Evolutionary conservation across 2,113 vertebrate genomes (phyloP).

Genomic region (Centropus bengalensis): DNA sequence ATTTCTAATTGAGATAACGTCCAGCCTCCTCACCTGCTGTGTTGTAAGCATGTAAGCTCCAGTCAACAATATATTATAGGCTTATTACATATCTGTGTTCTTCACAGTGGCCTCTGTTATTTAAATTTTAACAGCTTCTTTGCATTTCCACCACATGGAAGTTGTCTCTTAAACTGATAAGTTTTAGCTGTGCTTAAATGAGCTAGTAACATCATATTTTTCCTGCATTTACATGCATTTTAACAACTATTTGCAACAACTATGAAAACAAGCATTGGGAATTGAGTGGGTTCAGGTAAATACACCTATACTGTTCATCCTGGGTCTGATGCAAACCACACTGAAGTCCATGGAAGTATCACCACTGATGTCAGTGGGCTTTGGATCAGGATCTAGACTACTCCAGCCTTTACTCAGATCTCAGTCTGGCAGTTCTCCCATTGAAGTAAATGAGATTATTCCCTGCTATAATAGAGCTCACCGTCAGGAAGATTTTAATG

Average conservation of each 20-base stretch:
- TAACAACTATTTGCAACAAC: rapidly evolving
- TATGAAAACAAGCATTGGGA: neutral
- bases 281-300: rapidly evolving
- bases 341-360: neutral
- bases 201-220: neutral
- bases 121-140: neutral
- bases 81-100: rapidly evolving
- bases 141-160: neutral
- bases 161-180: neutral
- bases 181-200: neutral
- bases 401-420: neutral
- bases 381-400: neutral
- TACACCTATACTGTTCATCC: neutral
- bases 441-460: slow-evolving; percentile 12
- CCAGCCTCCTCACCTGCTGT: neutral
- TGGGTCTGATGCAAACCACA: neutral
- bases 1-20: neutral
- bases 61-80: rapidly evolving
- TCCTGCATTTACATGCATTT: neutral
- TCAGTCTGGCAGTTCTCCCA: neutral
- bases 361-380: neutral
- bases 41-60: neutral
- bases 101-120: neutral
- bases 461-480: slow-evolving; percentile 15
- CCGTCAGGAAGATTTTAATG: slow-evolving; percentile 70